Base-by-base conservation (phyloP, 2,888 invertebrate species). In the Peribatodes rhomboidaria region DNA sequence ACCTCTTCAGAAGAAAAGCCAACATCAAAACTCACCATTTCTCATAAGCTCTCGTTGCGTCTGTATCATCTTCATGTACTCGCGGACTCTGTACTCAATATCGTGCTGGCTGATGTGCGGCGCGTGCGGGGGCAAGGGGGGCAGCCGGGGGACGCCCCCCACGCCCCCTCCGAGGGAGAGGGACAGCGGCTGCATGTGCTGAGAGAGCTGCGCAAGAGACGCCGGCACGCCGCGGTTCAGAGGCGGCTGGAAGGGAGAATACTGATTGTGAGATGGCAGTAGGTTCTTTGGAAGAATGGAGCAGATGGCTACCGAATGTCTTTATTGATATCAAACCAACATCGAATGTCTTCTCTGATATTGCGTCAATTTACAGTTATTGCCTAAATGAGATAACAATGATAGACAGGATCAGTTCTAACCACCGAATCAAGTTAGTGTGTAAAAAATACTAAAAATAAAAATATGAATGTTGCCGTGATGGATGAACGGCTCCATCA, bases 161-260 rank as follows among this genome's bases (percentile, higher is more conserved):
- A 93, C 92, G 1, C 94, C 92, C 10, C 85, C 87, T 46, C 85
- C 94, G 37, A 96, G 95, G 22, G 96, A 96, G 68, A 97, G 89
- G 11, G 96, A 96, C 73, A 97, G 89, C 1, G 96, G 97, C 76
- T 96, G 96, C 95, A 96, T 96, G 88, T 96, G 97, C 68, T 90
- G 92, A 0, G 90, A 84, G 1, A 91, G 79, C 73, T 95, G 94
- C 50, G 93, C 91, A 8, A 93, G 83, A 70, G 94, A 94, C 59
- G 94, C 93, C 0, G 95, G 94, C 71, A 95, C 92, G 61, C 94
- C 94, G 68, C 96, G 94, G 82, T 94, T 94, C 55, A 94, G 78
- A 7, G 86, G 87, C 42, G 90, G 90, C 93, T 94, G 88, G 47
- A 70, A 71, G 62, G 68, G 67, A 65, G 65, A 68, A 58, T 68